These are phyloP conservation scores for Orthosia gothica DNA, from an alignment of 2,888 invertebrate genomes.

Conservation along the genomic window DNA sequence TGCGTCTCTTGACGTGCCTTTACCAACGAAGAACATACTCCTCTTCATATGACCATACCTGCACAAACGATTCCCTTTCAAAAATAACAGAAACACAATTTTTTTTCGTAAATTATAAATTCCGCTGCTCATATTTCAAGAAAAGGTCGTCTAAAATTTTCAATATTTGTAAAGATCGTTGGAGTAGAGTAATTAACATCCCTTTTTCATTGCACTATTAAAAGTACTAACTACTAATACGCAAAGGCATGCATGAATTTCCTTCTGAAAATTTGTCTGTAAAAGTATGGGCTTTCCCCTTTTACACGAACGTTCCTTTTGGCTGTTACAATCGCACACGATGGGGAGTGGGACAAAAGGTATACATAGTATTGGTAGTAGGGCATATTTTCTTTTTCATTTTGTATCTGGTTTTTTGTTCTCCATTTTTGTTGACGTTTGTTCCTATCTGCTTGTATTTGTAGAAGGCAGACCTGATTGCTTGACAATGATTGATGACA, in stretches of 20 bases:
- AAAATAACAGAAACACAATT: too few relatives aligned
- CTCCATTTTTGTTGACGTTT: background rate
- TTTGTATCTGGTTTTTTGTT: slow-evolving; percentile 4
- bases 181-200: background rate
- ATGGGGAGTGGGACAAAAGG: slow-evolving; percentile 13
- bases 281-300: background rate
- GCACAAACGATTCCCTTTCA: too few relatives aligned
- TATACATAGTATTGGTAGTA: background rate
- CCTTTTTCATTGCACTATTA: background rate
- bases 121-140: background rate
- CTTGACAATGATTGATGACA: background rate
- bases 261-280: background rate
- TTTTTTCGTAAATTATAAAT: background rate
- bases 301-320: slow-evolving; percentile 3
- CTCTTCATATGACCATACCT: too few relatives aligned
- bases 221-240: background rate
- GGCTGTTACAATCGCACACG: background rate
- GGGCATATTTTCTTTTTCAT: background rate
- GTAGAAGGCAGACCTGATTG: background rate
- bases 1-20: too few relatives aligned
- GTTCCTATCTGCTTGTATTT: background rate
- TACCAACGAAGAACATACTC: too few relatives aligned
- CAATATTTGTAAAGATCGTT: background rate
- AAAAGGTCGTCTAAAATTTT: background rate
- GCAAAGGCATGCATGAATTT: slow-evolving; percentile 2